Conservation (phyloP, 2,797 vertebrate species). For the Etheostoma perlongum region DNA sequence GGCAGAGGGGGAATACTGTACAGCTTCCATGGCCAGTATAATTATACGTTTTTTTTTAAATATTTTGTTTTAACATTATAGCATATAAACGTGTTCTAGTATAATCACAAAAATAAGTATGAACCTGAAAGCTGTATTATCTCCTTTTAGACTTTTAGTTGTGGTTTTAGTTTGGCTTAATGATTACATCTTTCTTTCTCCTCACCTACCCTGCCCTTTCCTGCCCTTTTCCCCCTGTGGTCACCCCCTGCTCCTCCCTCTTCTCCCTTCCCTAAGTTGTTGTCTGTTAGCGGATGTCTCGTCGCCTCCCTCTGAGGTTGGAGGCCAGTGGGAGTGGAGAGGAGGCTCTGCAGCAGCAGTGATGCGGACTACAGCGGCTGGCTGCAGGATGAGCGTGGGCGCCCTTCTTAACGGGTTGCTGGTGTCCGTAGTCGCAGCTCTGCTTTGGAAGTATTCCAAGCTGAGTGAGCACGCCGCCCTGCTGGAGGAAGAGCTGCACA, state of each 20-base stretch:
- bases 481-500: slow-evolving; percentile 92
- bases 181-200: not conserved
- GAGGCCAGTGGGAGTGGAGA: slow-evolving; percentile 62
- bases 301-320: slow-evolving; percentile 35
- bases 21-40: too few species aligned
- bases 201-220: not conserved
- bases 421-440: slow-evolving; percentile 92
- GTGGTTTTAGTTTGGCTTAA: slow-evolving; percentile 2
- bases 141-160: not conserved
- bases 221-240: not conserved
- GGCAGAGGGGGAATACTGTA: too few species aligned
- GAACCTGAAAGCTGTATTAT: too few species aligned
- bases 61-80: too few species aligned
- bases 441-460: slow-evolving; percentile 95
- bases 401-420: slow-evolving; percentile 93
- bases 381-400: slow-evolving; percentile 93
- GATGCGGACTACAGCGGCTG: slow-evolving; percentile 81
- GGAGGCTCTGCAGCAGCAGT: slow-evolving; percentile 68
- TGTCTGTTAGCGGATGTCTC: slow-evolving; percentile 57
- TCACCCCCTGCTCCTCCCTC: not conserved
- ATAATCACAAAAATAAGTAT: too few species aligned
- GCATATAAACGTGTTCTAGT: too few species aligned
- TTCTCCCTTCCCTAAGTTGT: slow-evolving; percentile 32
- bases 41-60: too few species aligned
- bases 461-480: slow-evolving; percentile 88